Evolutionary conservation across 2,113 vertebrate species (phyloP).

Genomic region (Bos javanicus): DNA sequence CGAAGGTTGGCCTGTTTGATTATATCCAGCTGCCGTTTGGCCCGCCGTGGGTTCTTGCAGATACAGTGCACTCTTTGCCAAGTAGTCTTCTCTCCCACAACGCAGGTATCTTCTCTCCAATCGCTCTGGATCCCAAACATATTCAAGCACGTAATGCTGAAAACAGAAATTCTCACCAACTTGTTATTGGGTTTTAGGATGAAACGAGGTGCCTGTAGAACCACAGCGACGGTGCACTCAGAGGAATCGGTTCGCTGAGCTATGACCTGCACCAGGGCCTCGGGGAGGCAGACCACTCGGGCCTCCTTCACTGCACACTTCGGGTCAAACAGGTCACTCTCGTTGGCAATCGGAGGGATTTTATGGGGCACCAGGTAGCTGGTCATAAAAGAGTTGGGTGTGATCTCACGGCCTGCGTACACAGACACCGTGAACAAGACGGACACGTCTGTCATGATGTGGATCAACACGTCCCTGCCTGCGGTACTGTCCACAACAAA

Average conservation of each 20-base stretch:
- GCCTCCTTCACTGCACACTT: constrained; percentile 58
- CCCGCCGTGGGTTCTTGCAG: not conserved
- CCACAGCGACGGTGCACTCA: not conserved
- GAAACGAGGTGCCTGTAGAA: constrained; percentile 39
- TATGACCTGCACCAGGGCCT: constrained; percentile 49
- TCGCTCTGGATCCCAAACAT: constrained; percentile 53
- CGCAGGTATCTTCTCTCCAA: constrained; percentile 71
- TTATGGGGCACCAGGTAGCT: constrained; percentile 62
- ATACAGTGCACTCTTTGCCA: constrained; percentile 76
- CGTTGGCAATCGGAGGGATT: not conserved
- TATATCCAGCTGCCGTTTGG: rapidly evolving
- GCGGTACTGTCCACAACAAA: constrained; percentile 59
- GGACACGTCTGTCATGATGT: constrained; percentile 75
- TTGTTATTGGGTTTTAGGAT: constrained; percentile 9
- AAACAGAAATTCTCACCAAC: constrained; percentile 68
- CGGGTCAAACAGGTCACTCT: not conserved
- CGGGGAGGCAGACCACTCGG: constrained; percentile 76
- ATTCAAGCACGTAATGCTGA: constrained; percentile 73
- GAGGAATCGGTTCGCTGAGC: not conserved
- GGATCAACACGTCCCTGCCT: constrained; percentile 64
- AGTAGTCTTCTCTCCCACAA: constrained; percentile 61
- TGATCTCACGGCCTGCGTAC: constrained; percentile 42
- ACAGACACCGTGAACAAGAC: constrained; percentile 62
- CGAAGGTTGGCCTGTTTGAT: rapidly evolving
- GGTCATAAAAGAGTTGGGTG: not conserved